phyloP scores from a whole-genome alignment of 2,888 invertebrate species.

The Cephus sareptanus region DNA sequence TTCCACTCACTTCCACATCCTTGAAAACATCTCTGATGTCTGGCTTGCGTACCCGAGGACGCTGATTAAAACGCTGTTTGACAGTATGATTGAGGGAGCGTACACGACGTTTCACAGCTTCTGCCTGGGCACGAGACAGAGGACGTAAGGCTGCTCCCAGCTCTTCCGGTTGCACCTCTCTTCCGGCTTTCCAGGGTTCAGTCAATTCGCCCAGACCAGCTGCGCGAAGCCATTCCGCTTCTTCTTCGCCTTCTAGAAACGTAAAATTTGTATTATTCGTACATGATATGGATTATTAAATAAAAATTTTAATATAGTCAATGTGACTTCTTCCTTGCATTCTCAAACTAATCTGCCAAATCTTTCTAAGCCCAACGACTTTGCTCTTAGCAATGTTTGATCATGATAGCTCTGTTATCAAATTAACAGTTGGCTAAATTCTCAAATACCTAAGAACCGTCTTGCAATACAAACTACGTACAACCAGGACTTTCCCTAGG shows the following conservation, averaged over 20 bases:
- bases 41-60: slow-evolving; percentile 73
- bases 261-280: background rate
- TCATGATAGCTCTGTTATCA: background rate
- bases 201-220: slow-evolving; percentile 79
- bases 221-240: slow-evolving; percentile 80
- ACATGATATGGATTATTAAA: background rate
- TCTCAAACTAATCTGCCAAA: background rate
- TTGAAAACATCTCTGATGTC: slow-evolving; percentile 87
- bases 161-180: slow-evolving; percentile 71
- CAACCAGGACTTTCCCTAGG: background rate
- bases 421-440: background rate
- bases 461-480: background rate
- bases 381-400: background rate
- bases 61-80: slow-evolving; percentile 67
- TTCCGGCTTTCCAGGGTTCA: slow-evolving; percentile 77
- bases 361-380: background rate
- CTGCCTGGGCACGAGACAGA: slow-evolving; percentile 79
- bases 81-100: slow-evolving; percentile 82
- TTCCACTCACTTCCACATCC: slow-evolving; percentile 77
- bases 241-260: slow-evolving; percentile 77
- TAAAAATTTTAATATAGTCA: background rate
- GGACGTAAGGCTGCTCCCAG: slow-evolving; percentile 70
- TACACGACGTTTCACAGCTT: slow-evolving; percentile 80
- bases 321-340: background rate
- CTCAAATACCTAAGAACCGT: background rate